These are phyloP conservation scores for Eilema griseolum DNA, from an alignment of 2,888 invertebrate species.

Conservation along the genomic window DNA sequence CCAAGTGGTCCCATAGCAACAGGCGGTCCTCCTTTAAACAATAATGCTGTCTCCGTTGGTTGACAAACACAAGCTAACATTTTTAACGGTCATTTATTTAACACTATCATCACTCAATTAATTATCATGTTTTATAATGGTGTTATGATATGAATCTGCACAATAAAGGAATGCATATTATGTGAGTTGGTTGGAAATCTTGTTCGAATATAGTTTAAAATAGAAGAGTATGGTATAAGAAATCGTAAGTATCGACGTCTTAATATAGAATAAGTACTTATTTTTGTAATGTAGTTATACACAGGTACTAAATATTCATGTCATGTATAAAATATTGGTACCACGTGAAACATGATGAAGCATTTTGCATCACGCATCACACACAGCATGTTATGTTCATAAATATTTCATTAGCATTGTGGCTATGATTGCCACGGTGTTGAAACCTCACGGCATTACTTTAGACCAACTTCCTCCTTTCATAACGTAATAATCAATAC, in stretches of 20 bases:
- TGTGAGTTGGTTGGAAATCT: slow-evolving; percentile 60
- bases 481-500: slow-evolving; percentile 10
- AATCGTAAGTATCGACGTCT: slow-evolving; percentile 8
- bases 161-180: slow-evolving; percentile 9
- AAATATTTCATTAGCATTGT: slow-evolving; percentile 43
- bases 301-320: too few species aligned
- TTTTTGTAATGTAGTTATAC: neutral
- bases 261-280: slow-evolving; percentile 14
- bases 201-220: neutral
- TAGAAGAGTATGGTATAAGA: slow-evolving; percentile 11
- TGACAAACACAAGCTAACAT: slow-evolving; percentile 91
- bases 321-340: neutral
- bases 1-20: slow-evolving; percentile 86
- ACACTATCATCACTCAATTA: slow-evolving; percentile 73
- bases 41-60: slow-evolving; percentile 86
- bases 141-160: slow-evolving; percentile 27
- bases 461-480: slow-evolving; percentile 30
- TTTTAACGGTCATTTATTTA: slow-evolving; percentile 73
- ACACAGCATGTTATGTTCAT: slow-evolving; percentile 25
- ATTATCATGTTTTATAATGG: slow-evolving; percentile 58
- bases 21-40: slow-evolving; percentile 84
- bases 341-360: slow-evolving; percentile 8
- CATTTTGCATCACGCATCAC: slow-evolving; percentile 33
- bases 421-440: slow-evolving; percentile 39
- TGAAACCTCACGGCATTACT: slow-evolving; percentile 28